Conservation (phyloP, 64 coral and sea anemone genomes). For the Hydrozoanthus tunicans region DNA sequence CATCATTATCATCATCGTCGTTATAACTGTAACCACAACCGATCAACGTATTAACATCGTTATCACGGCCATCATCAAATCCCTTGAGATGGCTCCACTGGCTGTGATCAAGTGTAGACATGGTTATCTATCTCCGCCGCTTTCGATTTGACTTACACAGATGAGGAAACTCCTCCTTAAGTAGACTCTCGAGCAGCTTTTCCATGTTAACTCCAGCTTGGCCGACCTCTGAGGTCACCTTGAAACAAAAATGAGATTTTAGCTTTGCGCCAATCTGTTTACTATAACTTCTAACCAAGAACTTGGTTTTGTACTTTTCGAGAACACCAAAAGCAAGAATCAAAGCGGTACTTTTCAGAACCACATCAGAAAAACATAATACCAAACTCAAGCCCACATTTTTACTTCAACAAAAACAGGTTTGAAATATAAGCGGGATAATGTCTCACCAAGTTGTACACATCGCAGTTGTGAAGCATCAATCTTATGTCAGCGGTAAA, state of each 20-base stretch:
- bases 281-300: background rate
- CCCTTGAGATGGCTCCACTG: background rate
- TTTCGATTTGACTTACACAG: background rate
- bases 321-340: too few species aligned
- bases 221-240: slow-evolving; percentile 43
- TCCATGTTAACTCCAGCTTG: slow-evolving; percentile 13
- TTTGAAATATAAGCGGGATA: background rate
- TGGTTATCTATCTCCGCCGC: slow-evolving; percentile 15
- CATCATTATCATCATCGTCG: too few species aligned
- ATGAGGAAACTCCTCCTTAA: slow-evolving; percentile 39
- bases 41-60: background rate
- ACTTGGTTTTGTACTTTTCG: background rate
- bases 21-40: too few species aligned
- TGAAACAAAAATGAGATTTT: background rate
- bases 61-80: background rate
- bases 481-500: slow-evolving; percentile 73
- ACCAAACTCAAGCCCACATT: too few species aligned
- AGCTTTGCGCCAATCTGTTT: background rate
- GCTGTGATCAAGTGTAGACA: background rate
- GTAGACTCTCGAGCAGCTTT: background rate
- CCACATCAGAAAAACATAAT: too few species aligned
- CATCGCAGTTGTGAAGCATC: slow-evolving; percentile 79
- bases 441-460: slow-evolving; percentile 77
- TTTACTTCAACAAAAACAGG: too few species aligned
- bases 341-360: background rate